Evolutionary conservation across 2,888 invertebrate genomes (phyloP), one percentile per base, ranked within the genome.

Genomic region (Teleogryllus oceanicus): DNA sequence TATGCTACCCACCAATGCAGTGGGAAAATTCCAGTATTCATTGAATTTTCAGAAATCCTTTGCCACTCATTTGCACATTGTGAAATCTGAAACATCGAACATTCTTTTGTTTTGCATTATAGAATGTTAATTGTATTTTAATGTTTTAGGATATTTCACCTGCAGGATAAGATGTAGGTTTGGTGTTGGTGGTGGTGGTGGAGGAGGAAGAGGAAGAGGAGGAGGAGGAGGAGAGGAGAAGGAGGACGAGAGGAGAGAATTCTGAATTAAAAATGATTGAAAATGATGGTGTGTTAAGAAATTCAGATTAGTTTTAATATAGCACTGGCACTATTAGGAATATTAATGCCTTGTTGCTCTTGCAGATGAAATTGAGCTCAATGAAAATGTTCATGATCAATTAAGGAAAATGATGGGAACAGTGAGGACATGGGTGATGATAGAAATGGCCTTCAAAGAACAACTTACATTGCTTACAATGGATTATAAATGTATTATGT

Each of bases 11-110:
- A 77, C 84, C 84, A 20, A 84, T 49, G 81, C 84, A 84, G 82
- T 84, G 83, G 74, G 84, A 84, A 82, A 84, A 78, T 85, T 84
- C 84, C 84, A 85, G 77, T 81, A 83, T 8, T 80, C 79, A 50
- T 81, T 50, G 83, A 84, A 85, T 49, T 80, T 78, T 83, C 80
- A 24, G 83, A 83, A 78, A 83, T 82, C 49, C 79, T 51, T 81
- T 82, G 83, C 84, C 84, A 85, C 82, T 84, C 83, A 76, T 82
- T 79, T 80, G 78, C 77, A 80, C 79, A 83, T 75, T 62, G 62
- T 74, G 82, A 82, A 78, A 83, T 80, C 82, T 83, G 81, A 78
- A 82, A 84, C 75, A 75, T 2, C 2, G 12, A 75, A 62, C 62
- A 62, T 21, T 21, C 1, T 21, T 21, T 16, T 62, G 62, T 62